phyloP scores from a whole-genome alignment of 2,797 vertebrate species.

The Poeciliopsis infans region DNA sequence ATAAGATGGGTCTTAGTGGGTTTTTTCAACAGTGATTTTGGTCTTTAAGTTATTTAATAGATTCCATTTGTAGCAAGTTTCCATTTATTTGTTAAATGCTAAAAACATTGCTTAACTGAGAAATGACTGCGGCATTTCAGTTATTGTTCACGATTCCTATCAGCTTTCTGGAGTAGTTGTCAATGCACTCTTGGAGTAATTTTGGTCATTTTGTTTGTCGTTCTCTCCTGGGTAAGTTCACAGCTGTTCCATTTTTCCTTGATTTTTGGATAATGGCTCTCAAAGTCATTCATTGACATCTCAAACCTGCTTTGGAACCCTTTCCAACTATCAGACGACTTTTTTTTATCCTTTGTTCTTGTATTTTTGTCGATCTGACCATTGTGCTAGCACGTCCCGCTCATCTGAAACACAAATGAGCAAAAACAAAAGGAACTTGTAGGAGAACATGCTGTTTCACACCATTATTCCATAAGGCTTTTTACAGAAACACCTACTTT shows the following conservation, averaged over 20 bases:
- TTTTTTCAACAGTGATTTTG: neutral
- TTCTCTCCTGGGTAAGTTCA: neutral
- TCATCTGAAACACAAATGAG: neutral
- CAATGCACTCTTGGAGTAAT: neutral
- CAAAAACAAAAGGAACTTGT: neutral
- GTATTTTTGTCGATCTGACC: neutral
- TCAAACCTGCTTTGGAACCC: neutral
- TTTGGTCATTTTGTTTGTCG: neutral
- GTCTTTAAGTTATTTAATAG: neutral
- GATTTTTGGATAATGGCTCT: neutral
- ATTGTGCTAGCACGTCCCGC: neutral
- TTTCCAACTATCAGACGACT: neutral
- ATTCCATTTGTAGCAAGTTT: neutral
- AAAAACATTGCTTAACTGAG: neutral
- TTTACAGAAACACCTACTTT: neutral
- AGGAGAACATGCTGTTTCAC: constrained; percentile 10
- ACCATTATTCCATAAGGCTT: constrained; percentile 25
- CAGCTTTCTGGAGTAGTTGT: neutral
- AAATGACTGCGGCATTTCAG: neutral
- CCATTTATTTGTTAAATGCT: neutral
- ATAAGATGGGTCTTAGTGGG: neutral
- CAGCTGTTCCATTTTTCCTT: neutral
- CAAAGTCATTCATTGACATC: neutral
- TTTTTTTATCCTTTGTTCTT: neutral
- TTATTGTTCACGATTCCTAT: neutral